A percentile compares a stretch with the other conserved stretches of the same genome.
phyloP scores from a whole-genome alignment of 2,888 invertebrate genomes.

The Limnephilus rhombicus region DNA sequence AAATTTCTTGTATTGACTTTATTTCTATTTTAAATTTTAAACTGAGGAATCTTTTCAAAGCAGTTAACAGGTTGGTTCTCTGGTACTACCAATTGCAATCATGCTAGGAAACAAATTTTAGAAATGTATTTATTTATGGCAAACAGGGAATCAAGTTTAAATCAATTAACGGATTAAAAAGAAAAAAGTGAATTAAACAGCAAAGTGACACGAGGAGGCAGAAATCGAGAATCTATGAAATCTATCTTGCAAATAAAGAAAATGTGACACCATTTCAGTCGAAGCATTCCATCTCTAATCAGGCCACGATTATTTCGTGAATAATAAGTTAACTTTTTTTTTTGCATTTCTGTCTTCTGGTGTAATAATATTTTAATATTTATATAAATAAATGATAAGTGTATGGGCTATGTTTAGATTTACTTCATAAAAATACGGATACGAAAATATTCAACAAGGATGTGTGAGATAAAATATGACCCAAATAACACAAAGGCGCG shows the following conservation, averaged over 20 bases:
- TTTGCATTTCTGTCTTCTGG: background rate
- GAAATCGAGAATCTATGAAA: background rate
- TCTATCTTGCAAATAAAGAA: background rate
- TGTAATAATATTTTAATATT: background rate
- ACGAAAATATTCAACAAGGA: slow-evolving; percentile 10
- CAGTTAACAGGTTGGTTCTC: background rate
- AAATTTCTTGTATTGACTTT: background rate
- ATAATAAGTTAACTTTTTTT: background rate
- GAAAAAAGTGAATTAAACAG: background rate
- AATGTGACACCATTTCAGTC: background rate
- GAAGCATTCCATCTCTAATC: background rate
- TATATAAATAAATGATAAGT: background rate
- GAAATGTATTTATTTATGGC: background rate
- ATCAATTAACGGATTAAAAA: background rate
- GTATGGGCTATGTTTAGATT: background rate
- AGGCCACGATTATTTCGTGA: background rate
- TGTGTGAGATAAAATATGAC: slow-evolving; percentile 34
- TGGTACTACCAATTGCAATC: too few species aligned
- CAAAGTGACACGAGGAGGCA: background rate
- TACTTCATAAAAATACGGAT: background rate
- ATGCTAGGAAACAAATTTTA: background rate
- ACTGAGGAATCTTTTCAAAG: background rate
- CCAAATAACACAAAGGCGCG: slow-evolving; percentile 8
- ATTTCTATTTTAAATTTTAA: background rate
- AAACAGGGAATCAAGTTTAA: background rate